phyloP scores from a whole-genome alignment of 2,888 invertebrate genomes.

The Tachina lurida region DNA sequence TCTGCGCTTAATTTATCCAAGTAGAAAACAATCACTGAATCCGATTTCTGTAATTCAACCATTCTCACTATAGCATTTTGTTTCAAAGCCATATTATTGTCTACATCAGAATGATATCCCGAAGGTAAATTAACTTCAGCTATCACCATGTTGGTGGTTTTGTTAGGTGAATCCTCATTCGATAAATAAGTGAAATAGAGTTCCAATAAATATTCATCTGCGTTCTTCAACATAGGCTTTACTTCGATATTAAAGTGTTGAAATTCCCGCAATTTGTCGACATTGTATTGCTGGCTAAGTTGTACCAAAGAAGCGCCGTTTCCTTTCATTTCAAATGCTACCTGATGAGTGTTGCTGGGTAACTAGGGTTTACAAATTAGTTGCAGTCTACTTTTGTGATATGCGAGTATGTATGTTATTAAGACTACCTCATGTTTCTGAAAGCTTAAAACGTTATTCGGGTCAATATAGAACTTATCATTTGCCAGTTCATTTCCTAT shows the following conservation, averaged over 20 bases:
- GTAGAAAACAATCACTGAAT: conserved; percentile 36
- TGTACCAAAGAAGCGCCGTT: conserved; percentile 44
- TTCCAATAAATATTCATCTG: conserved; percentile 8
- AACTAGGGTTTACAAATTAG: conserved; percentile 12
- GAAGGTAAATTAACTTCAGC: conserved; percentile 93
- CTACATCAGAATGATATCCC: conserved; percentile 86
- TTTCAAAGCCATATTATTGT: conserved; percentile 40
- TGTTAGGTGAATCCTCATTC: neutral
- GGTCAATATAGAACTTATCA: conserved; percentile 22
- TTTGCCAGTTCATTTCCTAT: neutral
- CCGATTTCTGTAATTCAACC: neutral
- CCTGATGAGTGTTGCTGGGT: conserved; percentile 19
- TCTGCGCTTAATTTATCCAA: conserved; percentile 36
- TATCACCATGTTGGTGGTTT: conserved; percentile 81
- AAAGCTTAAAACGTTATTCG: conserved; percentile 13
- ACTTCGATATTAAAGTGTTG: conserved; percentile 43
- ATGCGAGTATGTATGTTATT: neutral
- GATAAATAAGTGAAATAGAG: conserved; percentile 49
- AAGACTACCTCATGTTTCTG: conserved; percentile 36
- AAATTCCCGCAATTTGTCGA: neutral
- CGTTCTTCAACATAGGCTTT: neutral
- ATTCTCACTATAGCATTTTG: conserved; percentile 45
- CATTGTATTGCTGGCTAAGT: conserved; percentile 43
- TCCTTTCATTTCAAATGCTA: conserved; percentile 28
- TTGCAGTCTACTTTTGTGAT: neutral